A percentile compares a stretch with the other conserved stretches of the same genome.
These are phyloP conservation scores for Corythaeola cristata DNA, from an alignment of 2,113 vertebrate species.

Conservation along the genomic window DNA sequence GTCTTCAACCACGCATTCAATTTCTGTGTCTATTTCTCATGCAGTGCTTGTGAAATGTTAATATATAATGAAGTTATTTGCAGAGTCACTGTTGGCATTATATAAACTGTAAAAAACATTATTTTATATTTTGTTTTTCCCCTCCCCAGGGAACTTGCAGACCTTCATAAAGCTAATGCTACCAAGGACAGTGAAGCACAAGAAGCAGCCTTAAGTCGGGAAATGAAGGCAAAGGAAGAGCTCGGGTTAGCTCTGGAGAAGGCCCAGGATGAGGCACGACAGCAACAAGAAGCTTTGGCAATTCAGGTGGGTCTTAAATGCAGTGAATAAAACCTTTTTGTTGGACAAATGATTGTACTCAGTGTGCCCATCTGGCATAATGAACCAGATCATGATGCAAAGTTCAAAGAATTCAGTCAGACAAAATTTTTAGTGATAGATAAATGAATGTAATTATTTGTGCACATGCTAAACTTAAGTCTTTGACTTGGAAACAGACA, in stretches of 20 bases:
- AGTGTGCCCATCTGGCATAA: neutral
- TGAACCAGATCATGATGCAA: neutral
- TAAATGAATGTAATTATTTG: neutral
- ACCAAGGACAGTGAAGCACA: slow-evolving; percentile 91
- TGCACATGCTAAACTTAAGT: neutral
- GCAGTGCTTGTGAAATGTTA: neutral
- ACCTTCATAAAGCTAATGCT: slow-evolving; percentile 92
- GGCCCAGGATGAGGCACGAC: slow-evolving; percentile 87
- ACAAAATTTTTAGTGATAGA: neutral
- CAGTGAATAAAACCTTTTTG: neutral
- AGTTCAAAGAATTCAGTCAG: neutral
- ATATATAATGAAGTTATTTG: neutral
- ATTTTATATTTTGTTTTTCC: neutral
- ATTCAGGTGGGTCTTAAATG: slow-evolving; percentile 79
- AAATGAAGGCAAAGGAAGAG: slow-evolving; percentile 89
- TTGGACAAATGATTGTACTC: neutral
- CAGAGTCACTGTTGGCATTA: neutral
- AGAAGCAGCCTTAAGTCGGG: slow-evolving; percentile 86
- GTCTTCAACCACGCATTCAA: neutral
- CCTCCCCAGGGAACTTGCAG: slow-evolving; percentile 87
- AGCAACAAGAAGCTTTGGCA: slow-evolving; percentile 90
- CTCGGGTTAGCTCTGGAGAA: slow-evolving; percentile 86
- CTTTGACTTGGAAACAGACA: neutral
- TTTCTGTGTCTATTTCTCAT: neutral
- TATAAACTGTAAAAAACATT: neutral